A percentile compares a stretch with the other conserved stretches of the same genome.
Conservation (phyloP, 2,113 vertebrate species). For the human (Homo sapiens) region GRCh38 chr4:87525501-87526000, state of each 20-base stretch:
- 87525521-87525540: neutral
- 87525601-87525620: neutral
- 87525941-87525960: neutral
- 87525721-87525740: slow-evolving; percentile 65
- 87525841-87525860: slow-evolving; percentile 66
- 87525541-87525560: neutral
- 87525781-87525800: slow-evolving; percentile 55
- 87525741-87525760: slow-evolving; percentile 62
- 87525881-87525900: slow-evolving; percentile 72
- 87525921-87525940: slow-evolving; percentile 7
- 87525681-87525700: slow-evolving; percentile 56
- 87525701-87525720: slow-evolving; percentile 50
- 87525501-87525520: neutral
- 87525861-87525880: slow-evolving; percentile 53
- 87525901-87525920: slow-evolving; percentile 56
- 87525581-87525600: neutral
- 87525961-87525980: slow-evolving; percentile 46
- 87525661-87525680: slow-evolving; percentile 64
- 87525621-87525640: neutral
- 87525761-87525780: slow-evolving; percentile 58
- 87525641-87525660: slow-evolving; percentile 39
- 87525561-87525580: neutral
- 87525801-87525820: slow-evolving; percentile 32
- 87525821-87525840: slow-evolving; percentile 68
- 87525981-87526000: slow-evolving; percentile 5